These are phyloP conservation scores for Volucella bombylans DNA, from an alignment of 2,888 invertebrate genomes.

Conservation along the genomic window DNA sequence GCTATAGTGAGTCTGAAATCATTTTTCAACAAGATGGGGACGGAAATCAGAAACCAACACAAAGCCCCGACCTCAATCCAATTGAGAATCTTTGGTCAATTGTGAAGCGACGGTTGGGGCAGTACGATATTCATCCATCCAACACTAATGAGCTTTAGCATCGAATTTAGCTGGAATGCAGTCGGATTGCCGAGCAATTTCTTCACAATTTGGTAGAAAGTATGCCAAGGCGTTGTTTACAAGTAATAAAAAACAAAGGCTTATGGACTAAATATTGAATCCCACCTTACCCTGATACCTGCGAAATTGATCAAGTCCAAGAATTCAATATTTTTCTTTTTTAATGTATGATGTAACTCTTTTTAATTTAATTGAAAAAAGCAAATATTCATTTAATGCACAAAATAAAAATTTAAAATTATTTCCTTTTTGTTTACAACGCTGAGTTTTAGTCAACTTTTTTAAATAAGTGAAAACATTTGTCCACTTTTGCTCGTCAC, in stretches of 20 bases:
- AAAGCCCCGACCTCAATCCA: slow-evolving; percentile 15
- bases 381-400: background rate
- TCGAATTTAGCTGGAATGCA: slow-evolving; percentile 36
- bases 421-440: background rate
- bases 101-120: slow-evolving; percentile 44
- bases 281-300: background rate
- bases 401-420: background rate
- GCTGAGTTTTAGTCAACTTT: background rate
- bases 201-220: slow-evolving; percentile 46
- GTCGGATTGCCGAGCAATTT: slow-evolving; percentile 35
- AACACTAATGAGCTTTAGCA: slow-evolving; percentile 31
- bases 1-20: background rate
- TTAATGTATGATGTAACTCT: slow-evolving; percentile 1
- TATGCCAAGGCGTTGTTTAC: slow-evolving; percentile 39
- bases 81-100: slow-evolving; percentile 42
- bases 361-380: background rate
- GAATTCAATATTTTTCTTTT: background rate
- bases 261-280: slow-evolving; percentile 3
- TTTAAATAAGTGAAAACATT: background rate
- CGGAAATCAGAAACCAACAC: background rate
- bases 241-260: slow-evolving; percentile 1
- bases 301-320: background rate
- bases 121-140: slow-evolving; percentile 32
- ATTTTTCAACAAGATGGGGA: background rate
- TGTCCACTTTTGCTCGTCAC: background rate